phyloP scores from a whole-genome alignment of 2,797 vertebrate species.

The Bovichtus variegatus region DNA sequence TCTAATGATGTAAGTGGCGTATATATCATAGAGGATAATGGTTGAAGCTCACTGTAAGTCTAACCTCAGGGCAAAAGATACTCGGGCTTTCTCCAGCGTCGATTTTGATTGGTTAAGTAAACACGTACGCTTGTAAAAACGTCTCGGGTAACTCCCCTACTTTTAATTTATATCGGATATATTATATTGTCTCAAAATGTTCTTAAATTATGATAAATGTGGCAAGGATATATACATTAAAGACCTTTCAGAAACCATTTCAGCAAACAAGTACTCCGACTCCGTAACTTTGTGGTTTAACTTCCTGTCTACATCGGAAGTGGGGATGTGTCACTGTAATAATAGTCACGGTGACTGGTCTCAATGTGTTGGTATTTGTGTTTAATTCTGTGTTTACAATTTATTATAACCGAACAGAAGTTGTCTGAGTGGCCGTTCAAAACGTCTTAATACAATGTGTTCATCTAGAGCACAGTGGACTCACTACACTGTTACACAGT shows the following conservation, averaged over 20 bases:
- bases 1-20: fast-evolving
- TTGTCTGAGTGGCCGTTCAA: neutral
- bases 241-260: neutral
- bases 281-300: neutral
- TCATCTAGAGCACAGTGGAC: neutral
- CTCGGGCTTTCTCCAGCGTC: fast-evolving
- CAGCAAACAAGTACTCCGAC: neutral
- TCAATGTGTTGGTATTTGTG: neutral
- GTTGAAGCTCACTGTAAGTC: slow-evolving; percentile 11
- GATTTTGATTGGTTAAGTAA: slow-evolving; percentile 55
- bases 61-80: fast-evolving
- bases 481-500: neutral
- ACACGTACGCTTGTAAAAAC: slow-evolving; percentile 15
- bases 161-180: neutral
- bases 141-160: slow-evolving; percentile 6
- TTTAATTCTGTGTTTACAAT: too few relatives aligned
- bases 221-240: neutral
- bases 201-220: neutral
- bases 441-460: neutral
- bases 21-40: fast-evolving
- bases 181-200: neutral
- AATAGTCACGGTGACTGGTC: neutral
- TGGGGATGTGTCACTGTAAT: neutral
- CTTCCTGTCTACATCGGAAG: slow-evolving; percentile 1
- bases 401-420: neutral